Evolutionary conservation across 2,888 invertebrate species (phyloP).

Genomic region (Cepaea hortensis): DNA sequence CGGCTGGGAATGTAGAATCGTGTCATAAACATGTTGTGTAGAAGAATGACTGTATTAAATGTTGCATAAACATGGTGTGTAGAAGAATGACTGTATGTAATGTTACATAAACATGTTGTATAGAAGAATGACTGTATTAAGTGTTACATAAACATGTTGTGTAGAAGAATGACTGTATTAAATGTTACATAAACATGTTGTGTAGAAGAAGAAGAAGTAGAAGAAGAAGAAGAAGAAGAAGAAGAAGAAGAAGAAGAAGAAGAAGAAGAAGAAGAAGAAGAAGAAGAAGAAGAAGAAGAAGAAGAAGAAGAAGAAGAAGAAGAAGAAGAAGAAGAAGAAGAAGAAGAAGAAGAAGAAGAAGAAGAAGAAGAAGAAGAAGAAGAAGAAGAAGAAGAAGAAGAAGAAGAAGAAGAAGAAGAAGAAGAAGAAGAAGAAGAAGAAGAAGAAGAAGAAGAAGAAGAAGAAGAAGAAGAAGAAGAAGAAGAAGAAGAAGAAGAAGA

Average conservation of each 20-base stretch:
- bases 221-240: background rate
- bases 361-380: no score
- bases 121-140: no score
- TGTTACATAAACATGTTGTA: no score
- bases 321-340: background rate
- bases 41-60: no score
- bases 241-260: background rate
- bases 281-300: background rate
- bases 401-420: background rate
- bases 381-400: background rate
- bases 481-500: conserved; percentile 7
- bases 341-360: background rate
- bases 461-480: conserved; percentile 1
- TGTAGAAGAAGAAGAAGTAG: background rate
- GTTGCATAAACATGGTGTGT: no score
- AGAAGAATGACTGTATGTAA: no score
- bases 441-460: background rate
- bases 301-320: background rate
- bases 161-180: no score
- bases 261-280: background rate
- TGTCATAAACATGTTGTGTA: no score
- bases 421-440: background rate
- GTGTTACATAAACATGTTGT: no score
- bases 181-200: no score
- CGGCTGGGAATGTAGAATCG: no score